phyloP scores from a whole-genome alignment of 2,797 vertebrate genomes.

The Lemur catta region DNA sequence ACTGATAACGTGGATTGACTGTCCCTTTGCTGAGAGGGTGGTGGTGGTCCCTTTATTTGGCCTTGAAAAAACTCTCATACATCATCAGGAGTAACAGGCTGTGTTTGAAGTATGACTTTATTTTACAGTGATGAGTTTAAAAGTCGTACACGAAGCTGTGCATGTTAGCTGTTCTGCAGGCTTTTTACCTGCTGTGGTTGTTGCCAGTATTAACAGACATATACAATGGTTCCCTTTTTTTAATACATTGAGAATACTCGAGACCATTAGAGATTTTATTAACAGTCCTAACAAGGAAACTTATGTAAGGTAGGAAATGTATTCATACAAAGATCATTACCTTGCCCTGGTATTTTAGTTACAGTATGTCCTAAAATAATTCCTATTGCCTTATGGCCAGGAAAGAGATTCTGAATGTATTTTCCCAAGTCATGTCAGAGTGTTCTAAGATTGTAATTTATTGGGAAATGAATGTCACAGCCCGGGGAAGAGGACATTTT shows the following conservation, averaged over 20 bases:
- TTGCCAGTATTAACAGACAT: background rate
- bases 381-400: background rate
- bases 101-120: background rate
- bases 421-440: background rate
- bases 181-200: background rate
- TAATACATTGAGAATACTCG: background rate
- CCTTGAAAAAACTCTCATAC: background rate
- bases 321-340: background rate
- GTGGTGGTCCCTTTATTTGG: background rate
- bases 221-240: no score
- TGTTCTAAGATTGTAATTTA: background rate
- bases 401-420: background rate
- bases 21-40: background rate
- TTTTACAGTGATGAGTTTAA: background rate
- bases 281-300: background rate
- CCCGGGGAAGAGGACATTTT: constrained; percentile 81
- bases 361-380: background rate
- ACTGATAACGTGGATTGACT: background rate
- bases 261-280: background rate
- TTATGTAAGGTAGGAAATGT: background rate
- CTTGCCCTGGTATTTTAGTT: background rate
- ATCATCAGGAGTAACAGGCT: background rate
- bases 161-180: background rate
- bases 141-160: background rate
- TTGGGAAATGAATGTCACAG: constrained; percentile 59